Base-by-base conservation (phyloP, 2,888 invertebrate genomes). In the Thera britannica region DNA sequence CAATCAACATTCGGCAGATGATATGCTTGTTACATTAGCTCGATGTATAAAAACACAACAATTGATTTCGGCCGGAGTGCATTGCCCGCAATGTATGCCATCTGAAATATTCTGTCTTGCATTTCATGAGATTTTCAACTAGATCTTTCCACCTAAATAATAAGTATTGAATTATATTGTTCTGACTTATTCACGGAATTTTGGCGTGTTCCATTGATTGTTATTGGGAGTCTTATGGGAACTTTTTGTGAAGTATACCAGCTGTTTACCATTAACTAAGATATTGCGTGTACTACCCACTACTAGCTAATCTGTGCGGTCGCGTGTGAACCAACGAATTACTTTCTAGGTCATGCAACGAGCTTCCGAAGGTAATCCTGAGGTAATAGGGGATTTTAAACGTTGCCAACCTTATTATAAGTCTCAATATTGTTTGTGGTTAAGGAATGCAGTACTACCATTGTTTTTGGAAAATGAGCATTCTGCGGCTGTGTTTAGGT, bases 331-430 rank as follows among this genome's bases (percentile, higher is more conserved):
- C 61, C 56, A 49, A 59, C 66, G 62, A 72, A 72, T 71, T 74
- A 72, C 65, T 66, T 68, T 67, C 66, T 72, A 71, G 68, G 70
- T 70, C 71, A 71, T 70, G 71, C 74, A 62, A 71, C 56, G 64
- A 67, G 60, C 49, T 56, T 46, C 49, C 57, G 51, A 62, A 51
- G 60, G 46, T 57, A 68, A 64, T 64, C 61, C 58, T 51, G 12
- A 66, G 48, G 48, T 56, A 48, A 35, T 36, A 57, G 57, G n/a
- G 48, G 36, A 55, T 38, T 55, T 34, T 56, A 46, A 57, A 51
- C 68, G 36, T 60, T 68, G 55, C 44, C 6, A 2, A 5, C 11
- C 8, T 5, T 51, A 49, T n/a, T 12, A 55, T 59, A 44, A 48
- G 41, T 36, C 44, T 49, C 38, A 64, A 51, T 63, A 60, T 68